phyloP scores from a whole-genome alignment of 1,140 invertebrate genomes.

The Agrilus planipennis region DNA sequence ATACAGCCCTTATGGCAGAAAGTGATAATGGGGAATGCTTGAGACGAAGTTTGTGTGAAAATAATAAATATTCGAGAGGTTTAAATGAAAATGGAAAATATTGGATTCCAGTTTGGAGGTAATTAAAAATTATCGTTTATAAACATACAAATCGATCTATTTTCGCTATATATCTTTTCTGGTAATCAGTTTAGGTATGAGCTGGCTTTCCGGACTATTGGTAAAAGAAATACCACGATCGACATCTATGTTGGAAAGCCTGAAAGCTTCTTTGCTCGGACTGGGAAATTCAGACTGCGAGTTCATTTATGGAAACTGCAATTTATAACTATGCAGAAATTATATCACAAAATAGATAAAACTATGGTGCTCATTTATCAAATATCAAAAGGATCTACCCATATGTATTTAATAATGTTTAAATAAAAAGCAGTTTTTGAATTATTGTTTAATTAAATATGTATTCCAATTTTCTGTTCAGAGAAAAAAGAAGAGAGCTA shows the following conservation, averaged over 20 bases:
- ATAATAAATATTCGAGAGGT: constrained; percentile 45
- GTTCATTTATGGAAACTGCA: constrained; percentile 27
- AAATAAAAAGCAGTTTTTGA: no score
- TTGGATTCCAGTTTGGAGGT: constrained; percentile 61
- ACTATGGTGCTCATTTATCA: no score
- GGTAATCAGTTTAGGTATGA: constrained; percentile 44
- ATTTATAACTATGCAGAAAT: no score
- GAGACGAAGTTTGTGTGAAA: constrained; percentile 46
- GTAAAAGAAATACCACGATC: constrained; percentile 21
- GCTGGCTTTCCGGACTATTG: constrained; percentile 42
- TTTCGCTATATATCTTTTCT: no score
- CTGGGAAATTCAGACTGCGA: constrained; percentile 49
- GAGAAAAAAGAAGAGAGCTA: no score
- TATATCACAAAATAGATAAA: no score
- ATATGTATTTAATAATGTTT: no score
- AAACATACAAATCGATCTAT: neutral
- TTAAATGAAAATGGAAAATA: constrained; percentile 40
- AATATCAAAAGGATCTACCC: no score
- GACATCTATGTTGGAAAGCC: constrained; percentile 34
- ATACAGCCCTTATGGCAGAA: constrained; percentile 38
- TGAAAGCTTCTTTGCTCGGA: constrained; percentile 49
- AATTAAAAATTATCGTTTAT: constrained; percentile 18
- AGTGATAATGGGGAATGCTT: constrained; percentile 42
- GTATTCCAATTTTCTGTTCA: no score
- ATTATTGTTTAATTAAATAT: no score